Evolutionary conservation across 2,888 invertebrate genomes (phyloP).

Genomic region (Pocota personata): DNA sequence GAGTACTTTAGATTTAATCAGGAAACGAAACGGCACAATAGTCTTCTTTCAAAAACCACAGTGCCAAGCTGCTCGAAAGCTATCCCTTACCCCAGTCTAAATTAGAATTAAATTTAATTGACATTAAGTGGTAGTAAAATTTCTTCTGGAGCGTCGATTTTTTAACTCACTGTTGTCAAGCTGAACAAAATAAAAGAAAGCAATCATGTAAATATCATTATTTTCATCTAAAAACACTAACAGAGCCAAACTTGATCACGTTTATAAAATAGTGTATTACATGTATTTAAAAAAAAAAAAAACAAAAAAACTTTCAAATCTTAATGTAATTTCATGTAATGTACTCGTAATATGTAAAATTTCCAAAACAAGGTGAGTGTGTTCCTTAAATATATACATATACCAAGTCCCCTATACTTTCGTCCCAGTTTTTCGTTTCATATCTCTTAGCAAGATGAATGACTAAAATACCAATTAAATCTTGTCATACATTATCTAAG

Average conservation of each 20-base stretch:
- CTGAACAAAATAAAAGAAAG: neutral
- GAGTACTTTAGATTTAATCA: no score
- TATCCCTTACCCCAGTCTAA: no score
- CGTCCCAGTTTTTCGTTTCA: neutral
- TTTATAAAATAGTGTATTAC: conserved; percentile 29
- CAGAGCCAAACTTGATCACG: conserved; percentile 64
- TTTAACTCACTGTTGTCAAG: conserved; percentile 17
- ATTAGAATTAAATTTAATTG: no score
- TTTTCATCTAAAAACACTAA: conserved; percentile 27
- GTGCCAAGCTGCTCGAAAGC: no score
- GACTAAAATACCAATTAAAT: conserved; percentile 8
- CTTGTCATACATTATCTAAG: conserved; percentile 35
- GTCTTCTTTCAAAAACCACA: no score
- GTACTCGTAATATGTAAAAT: conserved; percentile 43
- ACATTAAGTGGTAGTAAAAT: no score
- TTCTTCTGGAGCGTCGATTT: neutral
- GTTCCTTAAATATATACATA: conserved; percentile 58
- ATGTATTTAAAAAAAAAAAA: conserved; percentile 29
- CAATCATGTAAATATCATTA: conserved; percentile 65
- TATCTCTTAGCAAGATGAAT: conserved; percentile 37
- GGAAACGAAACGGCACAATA: no score
- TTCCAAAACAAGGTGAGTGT: conserved; percentile 59
- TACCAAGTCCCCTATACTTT: neutral
- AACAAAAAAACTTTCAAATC: conserved; percentile 43
- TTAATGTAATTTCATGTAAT: conserved; percentile 53